Evolutionary conservation across 2,113 vertebrate genomes (phyloP).

Genomic region (Microcebus murinus): DNA sequence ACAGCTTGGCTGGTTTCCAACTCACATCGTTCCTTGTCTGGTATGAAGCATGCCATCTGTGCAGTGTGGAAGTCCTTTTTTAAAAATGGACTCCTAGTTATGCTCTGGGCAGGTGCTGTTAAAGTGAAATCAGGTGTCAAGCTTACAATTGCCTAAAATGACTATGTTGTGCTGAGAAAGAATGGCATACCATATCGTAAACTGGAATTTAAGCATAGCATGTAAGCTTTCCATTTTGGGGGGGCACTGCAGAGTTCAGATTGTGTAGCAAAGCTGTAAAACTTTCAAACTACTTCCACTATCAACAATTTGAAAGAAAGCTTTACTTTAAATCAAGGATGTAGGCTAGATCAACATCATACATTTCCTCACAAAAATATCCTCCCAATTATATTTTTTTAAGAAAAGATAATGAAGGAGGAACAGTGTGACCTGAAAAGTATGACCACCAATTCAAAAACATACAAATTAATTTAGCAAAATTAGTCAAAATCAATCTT

Average conservation of each 20-base stretch:
- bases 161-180: slow-evolving; percentile 70
- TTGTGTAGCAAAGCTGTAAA: slow-evolving; percentile 47
- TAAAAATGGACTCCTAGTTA: slow-evolving; percentile 85
- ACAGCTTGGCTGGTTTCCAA: slow-evolving; percentile 87
- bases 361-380: slow-evolving; percentile 65
- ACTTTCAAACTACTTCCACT: slow-evolving; percentile 21
- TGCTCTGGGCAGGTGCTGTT: slow-evolving; percentile 85
- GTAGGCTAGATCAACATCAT: slow-evolving; percentile 41
- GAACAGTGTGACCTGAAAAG: background rate
- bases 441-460: background rate
- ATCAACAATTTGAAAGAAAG: slow-evolving; percentile 47
- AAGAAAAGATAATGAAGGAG: background rate
- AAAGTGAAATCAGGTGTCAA: slow-evolving; percentile 88
- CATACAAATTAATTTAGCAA: background rate
- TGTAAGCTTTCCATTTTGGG: background rate
- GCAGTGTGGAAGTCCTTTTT: slow-evolving; percentile 83
- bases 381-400: background rate
- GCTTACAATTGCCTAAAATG: slow-evolving; percentile 79
- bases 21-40: slow-evolving; percentile 85
- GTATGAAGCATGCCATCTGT: slow-evolving; percentile 88
- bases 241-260: slow-evolving; percentile 37
- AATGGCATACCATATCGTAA: slow-evolving; percentile 54
- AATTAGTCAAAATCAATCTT: background rate
- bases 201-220: slow-evolving; percentile 52
- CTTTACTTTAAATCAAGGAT: slow-evolving; percentile 60